phyloP scores from a whole-genome alignment of 2,888 invertebrate species.

The Tetranychus piercei region DNA sequence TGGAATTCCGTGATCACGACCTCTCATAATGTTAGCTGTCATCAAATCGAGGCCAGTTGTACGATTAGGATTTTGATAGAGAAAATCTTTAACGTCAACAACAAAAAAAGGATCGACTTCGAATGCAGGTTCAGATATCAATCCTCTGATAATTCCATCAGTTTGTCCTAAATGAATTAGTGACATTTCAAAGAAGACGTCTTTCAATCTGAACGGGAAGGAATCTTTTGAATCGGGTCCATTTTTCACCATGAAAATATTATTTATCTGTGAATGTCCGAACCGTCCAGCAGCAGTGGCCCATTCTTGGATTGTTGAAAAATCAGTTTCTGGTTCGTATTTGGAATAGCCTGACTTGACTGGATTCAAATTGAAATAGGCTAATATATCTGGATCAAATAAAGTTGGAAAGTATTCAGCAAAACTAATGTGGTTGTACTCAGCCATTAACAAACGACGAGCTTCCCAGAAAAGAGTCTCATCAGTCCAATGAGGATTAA shows the following conservation, averaged over 20 bases:
- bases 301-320: conserved; percentile 24
- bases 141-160: conserved; percentile 12
- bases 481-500: conserved; percentile 62
- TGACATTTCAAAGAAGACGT: conserved; percentile 23
- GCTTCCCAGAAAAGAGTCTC: conserved; percentile 57
- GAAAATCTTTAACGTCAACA: conserved; percentile 21
- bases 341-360: conserved; percentile 23
- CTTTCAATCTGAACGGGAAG: conserved; percentile 16
- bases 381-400: conserved; percentile 23
- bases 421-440: conserved; percentile 23
- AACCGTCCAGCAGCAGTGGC: conserved; percentile 23
- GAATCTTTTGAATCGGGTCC: conserved; percentile 2
- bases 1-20: conserved; percentile 22
- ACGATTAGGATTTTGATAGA: conserved; percentile 19
- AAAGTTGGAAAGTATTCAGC: conserved; percentile 25
- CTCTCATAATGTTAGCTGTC: conserved; percentile 18
- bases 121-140: conserved; percentile 9
- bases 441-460: conserved; percentile 26
- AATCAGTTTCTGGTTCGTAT: conserved; percentile 24
- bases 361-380: conserved; percentile 20
- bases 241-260: conserved; percentile 19
- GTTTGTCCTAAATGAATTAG: conserved; percentile 12
- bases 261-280: conserved; percentile 22
- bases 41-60: conserved; percentile 20
- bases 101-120: conserved; percentile 20